Evolutionary conservation across 2,888 invertebrate genomes (phyloP).

Genomic region (Aspidiotus destructor): DNA sequence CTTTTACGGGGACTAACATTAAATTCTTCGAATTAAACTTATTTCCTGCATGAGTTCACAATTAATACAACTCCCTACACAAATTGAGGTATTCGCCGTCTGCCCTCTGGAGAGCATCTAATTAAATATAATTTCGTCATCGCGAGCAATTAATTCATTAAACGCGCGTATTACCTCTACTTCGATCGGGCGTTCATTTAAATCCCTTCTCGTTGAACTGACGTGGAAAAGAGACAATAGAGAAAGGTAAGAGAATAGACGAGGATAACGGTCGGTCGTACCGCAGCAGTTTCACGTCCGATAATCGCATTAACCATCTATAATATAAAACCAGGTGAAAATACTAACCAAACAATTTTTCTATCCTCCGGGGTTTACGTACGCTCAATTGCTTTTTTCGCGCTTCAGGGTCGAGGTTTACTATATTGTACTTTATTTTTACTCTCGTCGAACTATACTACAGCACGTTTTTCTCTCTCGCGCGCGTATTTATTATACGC

Average conservation of each 20-base stretch:
- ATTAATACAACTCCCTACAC: too few species aligned
- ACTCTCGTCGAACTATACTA: too few species aligned
- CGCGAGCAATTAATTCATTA: too few species aligned
- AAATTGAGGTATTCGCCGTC: too few species aligned
- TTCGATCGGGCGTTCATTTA: background rate
- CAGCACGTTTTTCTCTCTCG: too few species aligned
- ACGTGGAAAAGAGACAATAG: background rate
- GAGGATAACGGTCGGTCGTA: background rate
- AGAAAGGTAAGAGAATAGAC: background rate
- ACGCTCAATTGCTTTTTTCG: slow-evolving; percentile 29
- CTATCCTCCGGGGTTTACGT: slow-evolving; percentile 21
- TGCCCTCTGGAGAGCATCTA: too few species aligned
- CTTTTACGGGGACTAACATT: too few species aligned
- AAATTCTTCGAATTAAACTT: too few species aligned
- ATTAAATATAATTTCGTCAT: too few species aligned
- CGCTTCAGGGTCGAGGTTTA: slow-evolving; percentile 25
- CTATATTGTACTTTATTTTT: slow-evolving; percentile 1
- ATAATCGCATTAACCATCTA: slow-evolving; percentile 24
- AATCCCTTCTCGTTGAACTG: background rate
- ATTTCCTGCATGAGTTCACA: too few species aligned
- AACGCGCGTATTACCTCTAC: too few species aligned
- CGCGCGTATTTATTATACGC: background rate
- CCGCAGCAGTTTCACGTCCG: background rate
- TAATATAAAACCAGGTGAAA: slow-evolving; percentile 28
- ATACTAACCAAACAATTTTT: slow-evolving; percentile 28